Base-by-base conservation (phyloP, 2,888 invertebrate species). In the Syrista parreyssii region DNA sequence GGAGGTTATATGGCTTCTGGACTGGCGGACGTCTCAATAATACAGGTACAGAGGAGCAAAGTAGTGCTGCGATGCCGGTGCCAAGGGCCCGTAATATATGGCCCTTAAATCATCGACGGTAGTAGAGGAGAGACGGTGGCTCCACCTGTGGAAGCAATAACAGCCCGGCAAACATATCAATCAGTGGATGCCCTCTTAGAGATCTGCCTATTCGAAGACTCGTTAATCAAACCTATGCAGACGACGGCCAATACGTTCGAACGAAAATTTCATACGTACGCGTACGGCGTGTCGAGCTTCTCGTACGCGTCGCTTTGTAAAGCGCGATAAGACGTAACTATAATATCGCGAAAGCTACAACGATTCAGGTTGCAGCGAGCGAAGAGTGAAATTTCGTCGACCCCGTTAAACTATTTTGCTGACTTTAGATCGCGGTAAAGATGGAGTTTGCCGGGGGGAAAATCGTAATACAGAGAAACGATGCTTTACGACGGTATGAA, bases 141-240 rank as follows among this genome's bases (percentile, higher is more conserved):
- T 87, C 86, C 87, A 87, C 84, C 86, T 84, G 85, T 87, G 84
- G 86, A 55, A 86, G 82, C 85, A 81, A 86, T 89, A 89, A 89
- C 89, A 88, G 88, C 88, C 89, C 88, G 86, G 87, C 88, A 88
- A 90, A 90, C 90, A 89, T 91, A 91, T 90, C 91, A 90, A 91
- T 91, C 90, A 90, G 89, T 81, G 73, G 79, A 79, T 75, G 82
- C 80, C 80, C 84, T 82, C 84, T 86, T 85, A 83, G 84, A 84
- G 84, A 85, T 86, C 84, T 83, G 82, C 85, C 86, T 85, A 86
- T 85, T 87, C 85, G 83, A 84, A 85, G 84, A 84, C 85, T 87
- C 86, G 87, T 88, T 88, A 87, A 88, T 87, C 87, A 86, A 86
- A 86, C 71, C 32, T 12, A 71, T 33, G 31, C 71, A 33, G 71